Evolutionary conservation across 2,888 invertebrate genomes (phyloP).

Genomic region (Neocrepidodera transversa): DNA sequence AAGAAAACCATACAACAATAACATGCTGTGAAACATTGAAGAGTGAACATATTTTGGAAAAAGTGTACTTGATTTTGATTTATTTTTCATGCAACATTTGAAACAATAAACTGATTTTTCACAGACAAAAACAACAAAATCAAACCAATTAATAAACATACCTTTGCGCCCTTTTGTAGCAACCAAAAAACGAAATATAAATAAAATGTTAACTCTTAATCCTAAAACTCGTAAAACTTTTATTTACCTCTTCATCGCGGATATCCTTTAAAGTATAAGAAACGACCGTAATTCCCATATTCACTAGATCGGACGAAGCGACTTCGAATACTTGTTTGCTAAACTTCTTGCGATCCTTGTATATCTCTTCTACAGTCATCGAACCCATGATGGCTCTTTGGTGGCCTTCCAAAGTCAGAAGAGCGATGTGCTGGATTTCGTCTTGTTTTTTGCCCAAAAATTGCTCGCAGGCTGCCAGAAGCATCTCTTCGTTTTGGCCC

Average conservation of each 20-base stretch:
- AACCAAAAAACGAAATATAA: conserved; percentile 50
- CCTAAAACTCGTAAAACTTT: conserved; percentile 12
- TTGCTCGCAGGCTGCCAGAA: conserved; percentile 91
- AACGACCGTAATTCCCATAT: conserved; percentile 96
- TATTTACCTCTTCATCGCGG: conserved; percentile 87
- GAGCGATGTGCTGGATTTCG: conserved; percentile 90
- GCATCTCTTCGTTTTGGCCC: conserved; percentile 89
- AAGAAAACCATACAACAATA: no score
- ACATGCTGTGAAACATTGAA: no score
- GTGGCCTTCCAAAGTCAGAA: conserved; percentile 89
- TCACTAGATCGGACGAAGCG: conserved; percentile 92
- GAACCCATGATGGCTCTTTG: conserved; percentile 96
- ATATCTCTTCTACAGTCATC: conserved; percentile 96
- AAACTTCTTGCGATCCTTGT: conserved; percentile 94
- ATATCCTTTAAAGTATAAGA: conserved; percentile 95
- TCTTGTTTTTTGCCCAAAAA: conserved; percentile 87
- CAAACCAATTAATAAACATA: conserved; percentile 60
- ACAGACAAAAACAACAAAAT: conserved; percentile 34
- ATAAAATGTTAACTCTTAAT: conserved; percentile 36
- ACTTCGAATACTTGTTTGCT: conserved; percentile 95
- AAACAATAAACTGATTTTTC: conserved; percentile 10
- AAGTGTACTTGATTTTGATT: no score
- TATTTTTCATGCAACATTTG: conserved; percentile 8
- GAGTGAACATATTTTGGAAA: no score
- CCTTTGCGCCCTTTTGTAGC: conserved; percentile 68